These are phyloP conservation scores for Diarsia rubi DNA, from an alignment of 2,888 invertebrate species.

Conservation along the genomic window DNA sequence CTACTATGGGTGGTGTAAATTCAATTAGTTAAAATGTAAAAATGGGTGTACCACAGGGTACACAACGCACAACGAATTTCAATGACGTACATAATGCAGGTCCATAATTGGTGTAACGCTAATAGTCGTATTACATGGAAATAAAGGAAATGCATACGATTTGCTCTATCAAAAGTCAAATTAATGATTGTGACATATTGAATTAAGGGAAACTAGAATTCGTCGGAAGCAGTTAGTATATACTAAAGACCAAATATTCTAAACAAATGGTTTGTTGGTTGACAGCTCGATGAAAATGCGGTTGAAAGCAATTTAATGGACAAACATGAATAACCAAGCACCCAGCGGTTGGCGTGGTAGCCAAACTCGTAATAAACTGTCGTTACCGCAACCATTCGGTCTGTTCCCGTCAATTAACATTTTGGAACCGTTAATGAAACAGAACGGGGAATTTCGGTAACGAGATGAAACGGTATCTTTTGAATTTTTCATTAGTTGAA, in stretches of 20 bases:
- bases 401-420: conserved; percentile 31
- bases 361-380: conserved; percentile 15
- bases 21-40: too few relatives aligned
- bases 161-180: too few relatives aligned
- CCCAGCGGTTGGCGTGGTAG: conserved; percentile 1
- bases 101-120: too few relatives aligned
- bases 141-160: too few relatives aligned
- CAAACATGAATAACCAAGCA: conserved; percentile 28
- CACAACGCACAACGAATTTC: too few relatives aligned
- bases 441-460: background rate
- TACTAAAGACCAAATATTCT: background rate
- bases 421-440: conserved; percentile 29
- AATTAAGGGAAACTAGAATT: too few relatives aligned
- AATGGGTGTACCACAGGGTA: too few relatives aligned
- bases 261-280: background rate
- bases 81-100: too few relatives aligned
- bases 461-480: background rate
- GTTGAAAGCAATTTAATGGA: conserved; percentile 26
- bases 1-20: too few relatives aligned
- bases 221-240: background rate
- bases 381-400: conserved; percentile 1
- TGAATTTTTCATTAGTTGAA: conserved; percentile 27
- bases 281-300: conserved; percentile 8
- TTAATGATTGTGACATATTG: too few relatives aligned
- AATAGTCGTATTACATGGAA: too few relatives aligned